Evolutionary conservation across 2,113 vertebrate species (phyloP).

Genomic region (Ciconia boyciana): DNA sequence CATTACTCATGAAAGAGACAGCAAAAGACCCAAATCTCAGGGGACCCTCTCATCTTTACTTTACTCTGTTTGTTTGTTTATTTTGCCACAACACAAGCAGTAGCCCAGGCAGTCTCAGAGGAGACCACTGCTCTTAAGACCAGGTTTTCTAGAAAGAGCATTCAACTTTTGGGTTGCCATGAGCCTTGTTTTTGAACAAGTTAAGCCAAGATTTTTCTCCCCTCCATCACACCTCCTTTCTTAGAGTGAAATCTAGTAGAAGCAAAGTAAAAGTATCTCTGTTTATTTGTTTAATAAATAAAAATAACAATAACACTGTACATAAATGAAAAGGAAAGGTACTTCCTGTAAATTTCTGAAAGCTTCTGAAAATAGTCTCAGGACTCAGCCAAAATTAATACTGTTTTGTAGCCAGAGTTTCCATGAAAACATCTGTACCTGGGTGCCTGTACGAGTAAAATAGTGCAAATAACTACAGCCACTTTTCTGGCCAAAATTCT

Average conservation of each 20-base stretch:
- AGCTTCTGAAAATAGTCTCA: conserved; percentile 66
- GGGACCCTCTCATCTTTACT: conserved; percentile 62
- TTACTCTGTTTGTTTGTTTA: conserved; percentile 70
- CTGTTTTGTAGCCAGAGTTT: conserved; percentile 52
- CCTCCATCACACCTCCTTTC: not conserved
- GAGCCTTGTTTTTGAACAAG: not conserved
- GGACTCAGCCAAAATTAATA: conserved; percentile 67
- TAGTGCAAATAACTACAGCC: conserved; percentile 56
- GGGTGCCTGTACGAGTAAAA: conserved; percentile 61
- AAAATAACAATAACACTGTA: conserved; percentile 49
- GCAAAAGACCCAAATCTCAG: conserved; percentile 58
- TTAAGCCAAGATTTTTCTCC: not conserved
- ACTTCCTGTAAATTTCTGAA: conserved; percentile 65
- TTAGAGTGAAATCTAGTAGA: not conserved
- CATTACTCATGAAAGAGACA: conserved; percentile 71
- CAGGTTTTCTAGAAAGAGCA: conserved; percentile 64
- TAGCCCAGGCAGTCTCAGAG: conserved; percentile 1
- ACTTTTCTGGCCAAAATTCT: conserved; percentile 5
- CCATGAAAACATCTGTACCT: conserved; percentile 65
- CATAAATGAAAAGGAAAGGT: conserved; percentile 59
- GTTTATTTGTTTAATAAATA: conserved; percentile 15
- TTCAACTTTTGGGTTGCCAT: conserved; percentile 1
- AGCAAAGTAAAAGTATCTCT: not conserved
- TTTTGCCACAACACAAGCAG: conserved; percentile 54
- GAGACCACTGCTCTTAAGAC: conserved; percentile 11